Percentiles rank a stretch among this genome's conserved stretches.
phyloP scores from a whole-genome alignment of 1,140 invertebrate species.

The Drosophila gunungcola region DNA sequence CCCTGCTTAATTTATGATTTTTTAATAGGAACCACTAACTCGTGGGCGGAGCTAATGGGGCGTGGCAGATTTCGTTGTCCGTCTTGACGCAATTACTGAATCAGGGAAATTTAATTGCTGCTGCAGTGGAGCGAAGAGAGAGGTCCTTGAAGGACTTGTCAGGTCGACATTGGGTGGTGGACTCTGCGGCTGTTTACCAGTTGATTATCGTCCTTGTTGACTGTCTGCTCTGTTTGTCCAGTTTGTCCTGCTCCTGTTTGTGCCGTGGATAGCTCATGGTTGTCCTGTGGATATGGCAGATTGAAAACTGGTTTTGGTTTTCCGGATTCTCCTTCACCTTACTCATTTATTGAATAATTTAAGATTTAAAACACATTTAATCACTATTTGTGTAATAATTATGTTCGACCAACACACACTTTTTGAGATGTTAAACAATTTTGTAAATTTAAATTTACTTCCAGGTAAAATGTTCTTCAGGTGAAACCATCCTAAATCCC shows the following conservation, averaged over 20 bases:
- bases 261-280: slow-evolving; percentile 28
- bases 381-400: no score
- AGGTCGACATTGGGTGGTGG: background rate
- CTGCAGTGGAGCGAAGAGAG: slow-evolving; percentile 4
- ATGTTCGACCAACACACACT: no score
- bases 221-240: slow-evolving; percentile 6
- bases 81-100: slow-evolving; percentile 36
- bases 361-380: no score
- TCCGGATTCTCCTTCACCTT: background rate
- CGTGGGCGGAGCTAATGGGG: slow-evolving; percentile 22
- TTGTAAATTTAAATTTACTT: no score
- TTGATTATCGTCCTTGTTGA: slow-evolving; percentile 33
- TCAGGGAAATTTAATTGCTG: slow-evolving; percentile 35
- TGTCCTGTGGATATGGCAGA: background rate
- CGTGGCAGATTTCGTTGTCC: slow-evolving; percentile 29
- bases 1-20: slow-evolving; percentile 36
- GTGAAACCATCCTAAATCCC: background rate
- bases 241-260: slow-evolving; percentile 20
- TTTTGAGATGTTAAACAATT: no score
- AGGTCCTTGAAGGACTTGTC: slow-evolving; percentile 1
- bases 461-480: background rate
- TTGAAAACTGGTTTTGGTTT: background rate
- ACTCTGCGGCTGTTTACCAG: slow-evolving; percentile 28
- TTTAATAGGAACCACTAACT: slow-evolving; percentile 32
- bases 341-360: no score